Evolutionary conservation across 2,113 vertebrate genomes (phyloP).

Genomic region (Crotalus horridus): DNA sequence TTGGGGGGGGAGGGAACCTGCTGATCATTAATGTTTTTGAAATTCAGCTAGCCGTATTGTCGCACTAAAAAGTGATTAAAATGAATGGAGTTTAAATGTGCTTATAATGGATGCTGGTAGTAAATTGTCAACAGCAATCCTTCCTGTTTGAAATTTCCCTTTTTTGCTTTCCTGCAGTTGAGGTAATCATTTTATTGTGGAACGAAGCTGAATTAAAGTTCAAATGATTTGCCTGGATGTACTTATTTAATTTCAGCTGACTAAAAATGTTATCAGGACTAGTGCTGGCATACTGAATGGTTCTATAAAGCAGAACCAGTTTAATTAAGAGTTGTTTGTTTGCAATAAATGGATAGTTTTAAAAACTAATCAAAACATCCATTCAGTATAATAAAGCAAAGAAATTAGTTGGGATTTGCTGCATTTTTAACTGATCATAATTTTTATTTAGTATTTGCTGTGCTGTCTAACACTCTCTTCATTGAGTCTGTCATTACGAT

Average conservation of each 20-base stretch:
- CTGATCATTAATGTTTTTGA: not conserved
- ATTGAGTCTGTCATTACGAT: not conserved
- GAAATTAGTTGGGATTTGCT: not conserved
- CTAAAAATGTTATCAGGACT: not conserved
- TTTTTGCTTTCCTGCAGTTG: not conserved
- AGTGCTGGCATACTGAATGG: not conserved
- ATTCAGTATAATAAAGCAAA: not conserved
- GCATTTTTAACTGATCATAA: not conserved
- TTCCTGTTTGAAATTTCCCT: not conserved
- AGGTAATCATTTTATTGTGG: not conserved
- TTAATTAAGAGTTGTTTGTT: not conserved
- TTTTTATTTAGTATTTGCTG: not conserved
- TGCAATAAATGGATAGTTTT: not conserved
- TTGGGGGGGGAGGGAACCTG: not conserved
- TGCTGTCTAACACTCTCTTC: not conserved
- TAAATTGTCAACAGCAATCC: not conserved
- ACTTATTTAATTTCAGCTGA: not conserved
- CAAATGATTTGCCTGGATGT: not conserved
- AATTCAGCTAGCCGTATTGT: not conserved
- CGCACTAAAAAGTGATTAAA: not conserved
- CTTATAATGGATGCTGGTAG: not conserved
- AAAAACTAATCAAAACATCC: not conserved
- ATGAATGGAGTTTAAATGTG: not conserved
- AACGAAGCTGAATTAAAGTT: not conserved
- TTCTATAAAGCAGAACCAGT: not conserved